Evolutionary conservation across 2,113 vertebrate genomes (phyloP), one percentile per base, ranked within the genome.

Genomic region (Pleuronectes platessa): DNA sequence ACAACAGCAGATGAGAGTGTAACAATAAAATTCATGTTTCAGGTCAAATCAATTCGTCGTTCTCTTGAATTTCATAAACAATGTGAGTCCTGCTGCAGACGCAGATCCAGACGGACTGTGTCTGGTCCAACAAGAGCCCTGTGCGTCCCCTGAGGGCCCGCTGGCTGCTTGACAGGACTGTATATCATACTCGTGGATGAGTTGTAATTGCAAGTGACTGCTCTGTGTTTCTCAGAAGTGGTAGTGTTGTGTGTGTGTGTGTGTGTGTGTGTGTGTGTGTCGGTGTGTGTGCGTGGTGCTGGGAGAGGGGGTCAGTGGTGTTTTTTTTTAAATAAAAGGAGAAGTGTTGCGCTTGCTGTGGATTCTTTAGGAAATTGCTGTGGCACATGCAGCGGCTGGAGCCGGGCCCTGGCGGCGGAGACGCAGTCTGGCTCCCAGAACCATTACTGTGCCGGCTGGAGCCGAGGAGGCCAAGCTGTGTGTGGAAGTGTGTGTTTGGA

Each of bases 291-390:
- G 69, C 5, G 77, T 26, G 23, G n/a, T 0, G 62, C 72, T 73
- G 56, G 59, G 63, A 35, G 69, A 67, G 75, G 56, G 61, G 35
- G 60, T 61, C 93, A 90, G 80, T 89, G 90, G 92, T 95, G 94
- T 95, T 96, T 95, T 80, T 76, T 78, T 83, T 66, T 69, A 94
- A 94, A 95, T 94, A 92, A 95, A 96, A 95, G 93, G 87, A 92
- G 85, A 94, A 94, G 93, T 93, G 94, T 94, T 89, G 89, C 89
- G 78, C 94, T 95, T 90, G 92, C 90, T 91, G 88, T 73, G 88
- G 94, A 96, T 96, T 96, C 95, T 96, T 96, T 88, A 96, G 95
- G 94, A 97, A 97, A 97, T 95, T 93, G 87, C 91, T 94, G 92
- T 96, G 92, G 90, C 95, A 95, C 94, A 88, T 26, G 12, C 82